Conservation (phyloP, 1,140 invertebrate species). For the Drepana arcuata region DNA sequence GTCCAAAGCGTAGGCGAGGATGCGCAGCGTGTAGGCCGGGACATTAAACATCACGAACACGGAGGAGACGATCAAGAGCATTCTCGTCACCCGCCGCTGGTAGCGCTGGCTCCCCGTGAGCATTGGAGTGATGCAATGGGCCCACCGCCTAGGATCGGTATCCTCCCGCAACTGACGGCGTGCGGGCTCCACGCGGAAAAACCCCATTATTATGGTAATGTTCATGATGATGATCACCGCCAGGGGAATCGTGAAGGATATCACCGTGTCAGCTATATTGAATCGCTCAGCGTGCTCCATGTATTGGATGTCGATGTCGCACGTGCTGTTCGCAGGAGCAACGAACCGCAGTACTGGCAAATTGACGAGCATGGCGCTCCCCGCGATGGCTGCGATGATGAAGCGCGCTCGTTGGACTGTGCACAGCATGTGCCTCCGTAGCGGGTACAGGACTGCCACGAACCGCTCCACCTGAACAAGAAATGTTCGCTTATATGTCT, state of each 20-base stretch:
- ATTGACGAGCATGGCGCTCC: constrained; percentile 73
- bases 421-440: constrained; percentile 83
- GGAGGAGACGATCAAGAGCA: constrained; percentile 85
- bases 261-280: constrained; percentile 79
- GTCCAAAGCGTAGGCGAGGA: constrained; percentile 72
- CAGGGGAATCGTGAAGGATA: constrained; percentile 82
- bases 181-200: constrained; percentile 61
- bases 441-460: constrained; percentile 85
- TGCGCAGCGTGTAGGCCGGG: constrained; percentile 78
- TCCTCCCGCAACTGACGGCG: constrained; percentile 5
- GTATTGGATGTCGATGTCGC: constrained; percentile 63
- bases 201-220: constrained; percentile 76
- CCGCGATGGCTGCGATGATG: constrained; percentile 67
- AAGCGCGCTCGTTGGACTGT: constrained; percentile 79
- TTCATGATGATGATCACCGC: constrained; percentile 81
- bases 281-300: constrained; percentile 73
- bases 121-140: too few relatives aligned
- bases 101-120: constrained; percentile 29
- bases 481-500: too few relatives aligned
- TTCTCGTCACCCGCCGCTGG: constrained; percentile 84
- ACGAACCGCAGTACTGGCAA: constrained; percentile 76
- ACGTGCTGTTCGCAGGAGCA: constrained; percentile 27
- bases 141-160: constrained; percentile 15
- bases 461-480: constrained; percentile 88
- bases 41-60: constrained; percentile 86